Conservation (phyloP, 2,888 invertebrate genomes). For the Ornithoptera alexandrae region DNA sequence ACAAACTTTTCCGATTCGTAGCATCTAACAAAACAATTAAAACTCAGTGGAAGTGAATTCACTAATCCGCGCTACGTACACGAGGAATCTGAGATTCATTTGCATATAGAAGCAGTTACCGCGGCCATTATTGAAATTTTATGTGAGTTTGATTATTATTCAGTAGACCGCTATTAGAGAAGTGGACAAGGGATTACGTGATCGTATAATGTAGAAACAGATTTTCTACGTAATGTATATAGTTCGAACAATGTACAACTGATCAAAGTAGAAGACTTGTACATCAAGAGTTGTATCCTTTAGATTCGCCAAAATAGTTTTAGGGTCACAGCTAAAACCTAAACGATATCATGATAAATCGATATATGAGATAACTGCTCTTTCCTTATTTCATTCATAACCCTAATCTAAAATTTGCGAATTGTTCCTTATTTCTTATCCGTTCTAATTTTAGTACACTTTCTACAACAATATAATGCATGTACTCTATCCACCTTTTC, state of each 20-base stretch:
- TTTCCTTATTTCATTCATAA: too few species aligned
- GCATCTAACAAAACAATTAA: slow-evolving; percentile 49
- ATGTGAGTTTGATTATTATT: slow-evolving; percentile 79
- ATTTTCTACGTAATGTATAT: slow-evolving; percentile 25
- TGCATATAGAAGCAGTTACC: slow-evolving; percentile 70
- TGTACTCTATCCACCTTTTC: too few species aligned
- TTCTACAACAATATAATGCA: too few species aligned
- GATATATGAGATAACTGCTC: too few species aligned
- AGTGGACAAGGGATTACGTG: slow-evolving; percentile 68
- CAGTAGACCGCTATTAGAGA: slow-evolving; percentile 77
- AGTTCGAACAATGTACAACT: background rate
- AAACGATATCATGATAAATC: too few species aligned
- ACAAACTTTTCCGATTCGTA: background rate
- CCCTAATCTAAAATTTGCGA: too few species aligned
- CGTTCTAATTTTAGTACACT: too few species aligned
- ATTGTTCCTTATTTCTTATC: too few species aligned
- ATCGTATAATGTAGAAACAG: slow-evolving; percentile 44
- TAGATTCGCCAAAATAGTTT: too few species aligned
- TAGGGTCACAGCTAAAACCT: too few species aligned
- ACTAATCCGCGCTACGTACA: slow-evolving; percentile 37
- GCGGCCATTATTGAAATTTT: slow-evolving; percentile 77
- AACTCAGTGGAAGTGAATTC: slow-evolving; percentile 39
- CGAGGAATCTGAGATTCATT: slow-evolving; percentile 50
- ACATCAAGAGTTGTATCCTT: too few species aligned
- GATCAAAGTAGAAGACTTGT: too few species aligned